A percentile compares a stretch with the other conserved stretches of the same genome.
phyloP scores from a whole-genome alignment of 2,113 vertebrate species.

The Petroica traversi region DNA sequence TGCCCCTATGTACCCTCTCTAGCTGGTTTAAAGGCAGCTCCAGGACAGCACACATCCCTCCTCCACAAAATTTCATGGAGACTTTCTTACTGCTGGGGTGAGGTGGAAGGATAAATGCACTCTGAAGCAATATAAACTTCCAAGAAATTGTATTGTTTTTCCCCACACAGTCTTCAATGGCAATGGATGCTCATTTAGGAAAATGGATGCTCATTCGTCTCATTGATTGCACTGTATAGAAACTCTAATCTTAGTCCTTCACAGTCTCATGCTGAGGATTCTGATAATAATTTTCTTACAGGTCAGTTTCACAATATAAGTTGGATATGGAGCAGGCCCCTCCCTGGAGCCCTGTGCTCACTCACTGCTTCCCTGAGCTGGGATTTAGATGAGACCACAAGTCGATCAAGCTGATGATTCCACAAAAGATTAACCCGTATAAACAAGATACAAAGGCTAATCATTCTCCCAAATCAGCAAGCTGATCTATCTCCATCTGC shows the following conservation, averaged over 20 bases:
- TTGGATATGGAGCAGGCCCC: neutral
- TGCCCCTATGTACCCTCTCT: neutral
- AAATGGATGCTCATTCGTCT: neutral
- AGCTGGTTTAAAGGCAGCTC: neutral
- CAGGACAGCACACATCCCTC: neutral
- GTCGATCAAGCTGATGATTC: neutral
- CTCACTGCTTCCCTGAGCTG: neutral
- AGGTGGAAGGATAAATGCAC: neutral
- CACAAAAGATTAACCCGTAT: neutral
- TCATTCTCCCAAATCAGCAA: neutral
- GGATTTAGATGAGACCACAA: neutral
- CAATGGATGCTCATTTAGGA: neutral
- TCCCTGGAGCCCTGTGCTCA: neutral
- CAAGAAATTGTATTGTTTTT: neutral
- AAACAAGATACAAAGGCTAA: neutral
- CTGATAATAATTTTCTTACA: neutral
- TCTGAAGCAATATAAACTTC: neutral
- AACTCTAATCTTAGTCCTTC: neutral
- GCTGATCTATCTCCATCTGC: neutral
- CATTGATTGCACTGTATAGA: neutral
- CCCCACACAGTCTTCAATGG: neutral
- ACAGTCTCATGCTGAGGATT: neutral
- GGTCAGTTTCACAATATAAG: neutral
- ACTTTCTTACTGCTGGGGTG: neutral
- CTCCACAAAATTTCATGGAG: neutral